Percentiles rank a stretch among this genome's conserved stretches.
Conservation (phyloP, 2,888 invertebrate genomes). For the Synergus japonicus region DNA sequence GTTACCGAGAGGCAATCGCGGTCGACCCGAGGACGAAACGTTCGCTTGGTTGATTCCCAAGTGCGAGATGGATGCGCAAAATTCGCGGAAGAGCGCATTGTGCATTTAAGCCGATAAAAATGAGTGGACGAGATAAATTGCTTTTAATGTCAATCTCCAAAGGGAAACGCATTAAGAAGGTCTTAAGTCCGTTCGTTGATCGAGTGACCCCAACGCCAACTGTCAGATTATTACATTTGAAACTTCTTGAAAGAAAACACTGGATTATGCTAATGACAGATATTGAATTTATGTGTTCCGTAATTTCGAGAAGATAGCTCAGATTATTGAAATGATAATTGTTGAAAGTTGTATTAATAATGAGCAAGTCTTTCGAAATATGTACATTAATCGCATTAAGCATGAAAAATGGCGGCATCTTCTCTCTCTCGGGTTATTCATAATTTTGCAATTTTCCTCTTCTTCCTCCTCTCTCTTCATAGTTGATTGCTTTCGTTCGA, state of each 20-base stretch:
- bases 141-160: constrained; percentile 33
- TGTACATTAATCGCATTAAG: background rate
- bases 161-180: constrained; percentile 20
- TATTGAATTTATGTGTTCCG: constrained; percentile 1
- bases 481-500: constrained; percentile 23
- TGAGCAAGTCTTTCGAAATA: constrained; percentile 4
- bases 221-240: constrained; percentile 23
- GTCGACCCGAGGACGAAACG: constrained; percentile 21
- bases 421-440: constrained; percentile 19
- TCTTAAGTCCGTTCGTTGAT: constrained; percentile 8
- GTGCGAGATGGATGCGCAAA: constrained; percentile 18
- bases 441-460: constrained; percentile 27
- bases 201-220: background rate
- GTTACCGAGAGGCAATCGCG: constrained; percentile 20
- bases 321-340: constrained; percentile 16
- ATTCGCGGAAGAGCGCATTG: constrained; percentile 18
- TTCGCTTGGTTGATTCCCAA: constrained; percentile 10
- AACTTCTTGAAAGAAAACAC: constrained; percentile 16
- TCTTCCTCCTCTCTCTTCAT: too few species aligned
- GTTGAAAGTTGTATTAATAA: constrained; percentile 8
- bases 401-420: constrained; percentile 1
- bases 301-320: background rate
- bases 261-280: constrained; percentile 18
- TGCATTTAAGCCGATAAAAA: constrained; percentile 30
- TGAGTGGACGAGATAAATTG: constrained; percentile 30